A percentile compares a stretch with the other conserved stretches of the same genome.
Conservation (phyloP, 2,888 invertebrate species). For the Lithodes maja region DNA sequence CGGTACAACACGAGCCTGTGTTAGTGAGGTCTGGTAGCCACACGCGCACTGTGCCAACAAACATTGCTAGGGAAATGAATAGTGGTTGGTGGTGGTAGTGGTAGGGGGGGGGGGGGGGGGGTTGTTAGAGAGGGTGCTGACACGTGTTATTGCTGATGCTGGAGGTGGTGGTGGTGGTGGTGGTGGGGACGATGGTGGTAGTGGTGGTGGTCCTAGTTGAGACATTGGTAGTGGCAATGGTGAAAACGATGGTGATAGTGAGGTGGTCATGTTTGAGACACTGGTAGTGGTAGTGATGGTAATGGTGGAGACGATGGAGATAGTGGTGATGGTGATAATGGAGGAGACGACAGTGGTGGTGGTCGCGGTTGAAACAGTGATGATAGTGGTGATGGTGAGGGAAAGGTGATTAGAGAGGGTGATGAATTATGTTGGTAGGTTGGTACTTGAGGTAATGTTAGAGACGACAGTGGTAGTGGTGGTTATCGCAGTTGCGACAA, state of each 20-base stretch:
- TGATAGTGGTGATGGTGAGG: conserved; percentile 15
- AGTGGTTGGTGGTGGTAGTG: not conserved
- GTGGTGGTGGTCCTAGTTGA: not conserved
- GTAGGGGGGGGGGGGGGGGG: not conserved
- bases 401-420: not conserved
- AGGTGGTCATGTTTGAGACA: too few relatives aligned
- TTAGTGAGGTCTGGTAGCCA: not conserved
- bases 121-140: not conserved
- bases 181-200: not conserved
- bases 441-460: too few relatives aligned
- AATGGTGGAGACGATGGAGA: not conserved
- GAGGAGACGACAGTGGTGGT: not conserved
- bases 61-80: not conserved
- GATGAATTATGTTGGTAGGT: not conserved
- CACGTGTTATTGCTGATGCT: not conserved
- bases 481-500: too few relatives aligned
- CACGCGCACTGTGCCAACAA: not conserved
- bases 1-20: not conserved
- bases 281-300: conserved; percentile 4
- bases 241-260: not conserved
- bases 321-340: not conserved
- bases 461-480: too few relatives aligned
- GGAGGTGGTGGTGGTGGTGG: conserved; percentile 15
- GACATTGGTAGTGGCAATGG: not conserved
- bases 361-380: not conserved